Evolutionary conservation across 2,888 invertebrate species (phyloP), one percentile per base, ranked within the genome.

Genomic region (Orthosia gothica): DNA sequence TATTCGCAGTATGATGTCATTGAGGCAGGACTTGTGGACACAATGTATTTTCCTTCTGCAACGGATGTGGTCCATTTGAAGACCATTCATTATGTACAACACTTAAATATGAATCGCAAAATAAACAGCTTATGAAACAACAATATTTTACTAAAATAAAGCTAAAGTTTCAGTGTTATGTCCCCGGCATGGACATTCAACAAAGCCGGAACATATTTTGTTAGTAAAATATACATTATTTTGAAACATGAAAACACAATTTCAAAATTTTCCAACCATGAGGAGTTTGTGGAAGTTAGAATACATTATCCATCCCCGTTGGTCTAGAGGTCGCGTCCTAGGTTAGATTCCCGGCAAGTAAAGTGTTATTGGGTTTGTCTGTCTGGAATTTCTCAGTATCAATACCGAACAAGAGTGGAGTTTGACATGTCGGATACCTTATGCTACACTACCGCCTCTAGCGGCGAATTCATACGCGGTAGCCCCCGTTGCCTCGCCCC

Each of bases 181-280:
- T 59, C 52, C 50, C 32, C 50, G 49, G 54, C 20, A n/a, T 57
- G 58, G 62, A 64, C 59, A 69, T 66, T 61, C 16, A 79, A 79
- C 71, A 79, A 70, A 72, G 45, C 71, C 57, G 18, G 49, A 67
- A 70, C 54, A 75, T 70, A 62, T 83, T 40, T 40, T 83, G 67
- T 73, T 70, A 75, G 32, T 59, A 54, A 64, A 79, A 74, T 70
- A 66, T 40, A 62, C 65, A 67, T 72, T 58, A 76, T 78, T 78
- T 73, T 72, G 71, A 70, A 73, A 70, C 52, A 61, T 73, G 72
- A 76, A 75, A 72, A 61, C 57, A 62, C 54, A 62, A 70, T 72
- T 73, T 74, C 49, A 0, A 73, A 69, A 82, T 76, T 55, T 77
- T 77, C 73, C 65, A 52, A 70, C 74, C 68, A 76, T 66, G 63